phyloP scores from a whole-genome alignment of 92 coral and sea anemone species.

The Pocillopora meandrina region DNA sequence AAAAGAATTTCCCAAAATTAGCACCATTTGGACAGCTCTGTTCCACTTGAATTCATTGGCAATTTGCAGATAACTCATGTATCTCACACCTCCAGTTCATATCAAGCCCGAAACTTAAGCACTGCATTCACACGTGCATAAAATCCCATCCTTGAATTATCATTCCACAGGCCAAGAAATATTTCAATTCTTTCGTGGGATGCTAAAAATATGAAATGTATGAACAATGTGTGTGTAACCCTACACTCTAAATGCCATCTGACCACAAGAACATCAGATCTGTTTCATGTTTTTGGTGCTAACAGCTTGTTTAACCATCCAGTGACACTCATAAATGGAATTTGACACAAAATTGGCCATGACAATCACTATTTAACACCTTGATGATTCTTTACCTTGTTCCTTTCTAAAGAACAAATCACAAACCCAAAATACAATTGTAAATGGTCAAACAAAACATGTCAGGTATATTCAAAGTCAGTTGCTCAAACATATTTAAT shows the following conservation, averaged over 20 bases:
- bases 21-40: conserved; percentile 39
- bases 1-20: conserved; percentile 34
- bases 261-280: conserved; percentile 5
- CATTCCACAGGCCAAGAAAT: conserved; percentile 1
- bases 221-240: conserved; percentile 29
- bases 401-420: background rate
- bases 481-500: background rate
- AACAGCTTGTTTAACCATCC: conserved; percentile 11
- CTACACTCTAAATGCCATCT: background rate
- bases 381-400: background rate
- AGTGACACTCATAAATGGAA: conserved; percentile 20
- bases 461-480: background rate
- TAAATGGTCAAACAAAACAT: background rate
- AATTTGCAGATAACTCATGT: conserved; percentile 20
- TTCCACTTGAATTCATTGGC: conserved; percentile 38
- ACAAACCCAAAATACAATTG: background rate
- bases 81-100: background rate
- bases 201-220: conserved; percentile 29
- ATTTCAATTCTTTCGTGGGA: conserved; percentile 22
- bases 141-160: background rate
- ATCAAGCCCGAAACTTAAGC: background rate
- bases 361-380: conserved; percentile 1
- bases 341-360: conserved; percentile 12
- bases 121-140: background rate
- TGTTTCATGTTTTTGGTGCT: conserved; percentile 3